Conservation (phyloP, 2,797 vertebrate species). For the Psittacula derbiana region DNA sequence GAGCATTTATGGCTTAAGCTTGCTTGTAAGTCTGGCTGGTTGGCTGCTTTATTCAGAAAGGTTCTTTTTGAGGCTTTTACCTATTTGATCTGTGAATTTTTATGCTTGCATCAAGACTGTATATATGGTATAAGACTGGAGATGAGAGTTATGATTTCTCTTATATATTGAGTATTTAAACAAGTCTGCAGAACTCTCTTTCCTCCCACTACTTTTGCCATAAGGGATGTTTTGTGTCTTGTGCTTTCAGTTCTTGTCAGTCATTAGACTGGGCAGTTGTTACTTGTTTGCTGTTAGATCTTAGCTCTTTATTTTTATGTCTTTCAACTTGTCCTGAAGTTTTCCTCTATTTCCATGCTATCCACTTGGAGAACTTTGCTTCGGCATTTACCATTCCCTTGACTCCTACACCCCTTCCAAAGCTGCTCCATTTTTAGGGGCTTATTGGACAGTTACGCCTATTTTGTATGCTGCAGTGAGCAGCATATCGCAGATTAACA, state of each 20-base stretch:
- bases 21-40: neutral
- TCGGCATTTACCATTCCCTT: neutral
- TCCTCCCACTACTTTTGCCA: neutral
- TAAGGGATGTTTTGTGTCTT: neutral
- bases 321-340: neutral
- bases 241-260: neutral
- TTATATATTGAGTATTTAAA: neutral
- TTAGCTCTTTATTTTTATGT: neutral
- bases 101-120: neutral
- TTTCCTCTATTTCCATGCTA: neutral
- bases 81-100: neutral
- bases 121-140: neutral
- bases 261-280: neutral
- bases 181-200: neutral
- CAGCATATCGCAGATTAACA: neutral
- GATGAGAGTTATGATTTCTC: neutral
- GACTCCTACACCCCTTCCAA: neutral
- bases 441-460: fast-evolving
- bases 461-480: neutral
- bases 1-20: neutral
- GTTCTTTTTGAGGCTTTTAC: neutral
- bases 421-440: neutral
- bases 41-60: neutral
- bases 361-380: neutral
- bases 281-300: neutral